These are phyloP conservation scores for Amphipoea lucens DNA, from an alignment of 2,888 invertebrate species.

Conservation along the genomic window DNA sequence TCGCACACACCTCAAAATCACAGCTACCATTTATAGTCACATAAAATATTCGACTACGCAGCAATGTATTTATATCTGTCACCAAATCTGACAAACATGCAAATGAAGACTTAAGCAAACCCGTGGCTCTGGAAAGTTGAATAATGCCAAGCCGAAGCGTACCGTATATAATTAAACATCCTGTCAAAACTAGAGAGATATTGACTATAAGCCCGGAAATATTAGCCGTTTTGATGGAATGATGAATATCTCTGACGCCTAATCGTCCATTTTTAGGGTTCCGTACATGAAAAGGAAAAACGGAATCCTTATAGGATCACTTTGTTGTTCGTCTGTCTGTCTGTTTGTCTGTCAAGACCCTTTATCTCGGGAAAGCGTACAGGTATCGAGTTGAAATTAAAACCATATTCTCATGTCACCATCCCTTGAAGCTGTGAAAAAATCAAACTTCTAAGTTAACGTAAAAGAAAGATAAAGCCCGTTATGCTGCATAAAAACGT, in stretches of 20 bases:
- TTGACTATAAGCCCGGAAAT: slow-evolving; percentile 42
- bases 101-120: slow-evolving; percentile 31
- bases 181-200: slow-evolving; percentile 23
- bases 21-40: slow-evolving; percentile 65
- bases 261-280: slow-evolving; percentile 3
- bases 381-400: too few species aligned
- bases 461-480: too few species aligned
- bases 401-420: too few species aligned
- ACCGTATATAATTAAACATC: slow-evolving; percentile 33
- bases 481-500: too few species aligned
- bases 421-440: too few species aligned
- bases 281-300: too few species aligned
- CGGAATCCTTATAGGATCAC: too few species aligned
- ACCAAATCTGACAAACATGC: slow-evolving; percentile 45
- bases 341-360: too few species aligned
- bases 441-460: too few species aligned
- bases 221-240: slow-evolving; percentile 27
- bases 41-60: slow-evolving; percentile 56
- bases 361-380: too few species aligned
- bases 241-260: slow-evolving; percentile 13
- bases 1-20: slow-evolving; percentile 44
- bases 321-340: too few species aligned
- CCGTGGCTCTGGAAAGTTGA: slow-evolving; percentile 34
- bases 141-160: slow-evolving; percentile 13
- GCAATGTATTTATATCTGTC: slow-evolving; percentile 57